These are phyloP conservation scores for Leucophenga montana DNA, from an alignment of 2,888 invertebrate species.

Conservation along the genomic window DNA sequence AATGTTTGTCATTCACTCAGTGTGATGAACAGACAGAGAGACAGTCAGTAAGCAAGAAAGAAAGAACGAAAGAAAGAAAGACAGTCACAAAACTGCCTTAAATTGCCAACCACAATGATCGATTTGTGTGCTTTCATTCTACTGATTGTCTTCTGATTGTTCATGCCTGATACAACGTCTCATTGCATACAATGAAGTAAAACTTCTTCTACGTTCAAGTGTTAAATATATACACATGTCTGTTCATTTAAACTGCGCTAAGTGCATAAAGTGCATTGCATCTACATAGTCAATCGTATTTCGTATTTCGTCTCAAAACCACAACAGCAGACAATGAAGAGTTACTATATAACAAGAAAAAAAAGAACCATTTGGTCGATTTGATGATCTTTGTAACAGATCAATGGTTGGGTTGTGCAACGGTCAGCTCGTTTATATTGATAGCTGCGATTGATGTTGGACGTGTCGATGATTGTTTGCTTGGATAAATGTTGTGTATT, in stretches of 20 bases:
- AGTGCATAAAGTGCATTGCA: constrained; percentile 9
- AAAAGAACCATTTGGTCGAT: no score
- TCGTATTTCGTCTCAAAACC: no score
- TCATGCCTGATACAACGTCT: neutral
- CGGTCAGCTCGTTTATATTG: no score
- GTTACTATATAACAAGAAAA: no score
- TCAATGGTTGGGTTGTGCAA: no score
- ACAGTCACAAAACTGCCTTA: constrained; percentile 4
- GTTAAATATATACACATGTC: constrained; percentile 21
- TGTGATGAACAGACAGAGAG: neutral
- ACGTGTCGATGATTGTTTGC: constrained; percentile 25
- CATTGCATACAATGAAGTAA: constrained; percentile 9
- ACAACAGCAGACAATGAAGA: no score
- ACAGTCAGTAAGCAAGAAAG: neutral
- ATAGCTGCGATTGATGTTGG: constrained; percentile 12
- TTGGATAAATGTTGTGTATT: neutral
- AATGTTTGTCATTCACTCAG: neutral
- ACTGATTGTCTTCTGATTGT: constrained; percentile 10
- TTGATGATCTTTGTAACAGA: no score
- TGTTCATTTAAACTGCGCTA: neutral
- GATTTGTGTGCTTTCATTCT: neutral
- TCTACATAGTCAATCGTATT: no score
- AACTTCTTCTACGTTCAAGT: neutral
- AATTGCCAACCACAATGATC: constrained; percentile 2
- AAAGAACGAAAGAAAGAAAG: neutral